Conservation (phyloP, 2,113 vertebrate genomes). For the Melanotaenia duboulayi region DNA sequence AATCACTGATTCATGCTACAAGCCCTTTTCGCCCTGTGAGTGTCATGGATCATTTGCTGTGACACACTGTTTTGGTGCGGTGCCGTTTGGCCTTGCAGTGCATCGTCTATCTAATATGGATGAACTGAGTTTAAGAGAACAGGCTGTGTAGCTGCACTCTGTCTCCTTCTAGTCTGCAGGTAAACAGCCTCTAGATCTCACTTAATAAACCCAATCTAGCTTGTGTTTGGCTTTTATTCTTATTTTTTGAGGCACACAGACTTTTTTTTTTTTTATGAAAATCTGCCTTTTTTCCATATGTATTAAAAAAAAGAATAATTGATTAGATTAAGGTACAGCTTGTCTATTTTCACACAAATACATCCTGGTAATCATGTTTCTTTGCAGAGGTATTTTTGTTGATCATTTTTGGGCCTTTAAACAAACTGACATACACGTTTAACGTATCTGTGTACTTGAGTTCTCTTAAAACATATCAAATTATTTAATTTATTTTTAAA, state of each 20-base stretch:
- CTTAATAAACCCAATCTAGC: slow-evolving; percentile 20
- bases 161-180: slow-evolving; percentile 10
- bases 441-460: too few relatives aligned
- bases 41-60: slow-evolving; percentile 66
- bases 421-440: not conserved
- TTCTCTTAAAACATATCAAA: not conserved
- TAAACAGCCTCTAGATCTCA: slow-evolving; percentile 1
- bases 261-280: too few relatives aligned
- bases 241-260: too few relatives aligned
- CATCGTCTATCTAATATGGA: slow-evolving; percentile 49
- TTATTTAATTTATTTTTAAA: too few relatives aligned
- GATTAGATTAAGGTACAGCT: not conserved
- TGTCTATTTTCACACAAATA: not conserved
- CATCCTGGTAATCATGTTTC: not conserved
- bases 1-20: slow-evolving; percentile 59
- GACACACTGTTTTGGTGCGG: slow-evolving; percentile 43
- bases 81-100: slow-evolving; percentile 60
- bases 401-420: not conserved
- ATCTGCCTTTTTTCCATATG: too few relatives aligned
- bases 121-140: slow-evolving; percentile 38
- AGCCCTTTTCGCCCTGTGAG: slow-evolving; percentile 29
- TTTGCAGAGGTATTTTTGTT: not conserved
- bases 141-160: slow-evolving; percentile 14
- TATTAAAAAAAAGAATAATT: not conserved
- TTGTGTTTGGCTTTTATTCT: slow-evolving; percentile 19